Conservation (phyloP, 2,888 invertebrate genomes). For the Vesta saturnalis region DNA sequence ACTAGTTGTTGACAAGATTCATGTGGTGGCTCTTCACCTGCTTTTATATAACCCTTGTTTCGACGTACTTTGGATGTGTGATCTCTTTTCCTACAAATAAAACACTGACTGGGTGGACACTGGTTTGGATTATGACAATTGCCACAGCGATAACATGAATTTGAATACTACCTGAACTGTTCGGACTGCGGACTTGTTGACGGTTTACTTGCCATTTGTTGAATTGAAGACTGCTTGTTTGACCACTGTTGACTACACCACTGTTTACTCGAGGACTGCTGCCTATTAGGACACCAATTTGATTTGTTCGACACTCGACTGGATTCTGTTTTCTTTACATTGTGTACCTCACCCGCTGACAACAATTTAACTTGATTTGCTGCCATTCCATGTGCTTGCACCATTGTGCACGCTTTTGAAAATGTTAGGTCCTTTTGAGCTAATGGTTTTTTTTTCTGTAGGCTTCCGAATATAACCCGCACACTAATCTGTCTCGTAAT, state of each 20-base stretch:
- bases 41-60: not conserved
- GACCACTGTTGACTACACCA: too few relatives aligned
- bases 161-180: too few relatives aligned
- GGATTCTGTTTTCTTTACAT: not conserved
- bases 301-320: not conserved
- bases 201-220: not conserved
- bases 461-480: not conserved
- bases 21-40: not conserved
- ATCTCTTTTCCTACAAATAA: not conserved
- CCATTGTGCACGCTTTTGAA: slow-evolving; percentile 1
- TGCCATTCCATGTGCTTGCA: not conserved
- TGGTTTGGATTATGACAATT: not conserved
- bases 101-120: not conserved
- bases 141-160: not conserved
- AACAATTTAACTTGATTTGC: not conserved
- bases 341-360: not conserved
- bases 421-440: not conserved
- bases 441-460: not conserved
- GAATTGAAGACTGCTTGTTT: too few relatives aligned
- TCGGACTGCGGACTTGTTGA: not conserved
- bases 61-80: not conserved
- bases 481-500: not conserved
- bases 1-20: not conserved
- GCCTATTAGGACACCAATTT: too few relatives aligned
- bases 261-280: too few relatives aligned